Conservation (phyloP, 1,140 invertebrate genomes). For the Bradysia coprophila region DNA sequence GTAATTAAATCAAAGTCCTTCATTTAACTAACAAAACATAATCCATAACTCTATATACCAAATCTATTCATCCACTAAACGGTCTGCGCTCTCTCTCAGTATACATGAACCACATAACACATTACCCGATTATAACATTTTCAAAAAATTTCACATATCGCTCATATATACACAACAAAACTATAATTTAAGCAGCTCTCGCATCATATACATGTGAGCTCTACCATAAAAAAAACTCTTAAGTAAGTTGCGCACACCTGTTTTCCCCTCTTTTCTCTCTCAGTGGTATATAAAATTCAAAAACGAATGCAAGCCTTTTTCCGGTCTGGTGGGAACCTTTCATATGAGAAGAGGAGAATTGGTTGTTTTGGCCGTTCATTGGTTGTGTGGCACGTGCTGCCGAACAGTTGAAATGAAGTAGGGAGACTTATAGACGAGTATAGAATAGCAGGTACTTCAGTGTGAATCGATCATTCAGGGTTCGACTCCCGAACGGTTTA, state of each 20-base stretch:
- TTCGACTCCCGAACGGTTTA: not conserved
- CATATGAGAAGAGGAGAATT: slow-evolving; percentile 1
- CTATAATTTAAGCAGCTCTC: too few species aligned
- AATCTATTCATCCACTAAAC: too few species aligned
- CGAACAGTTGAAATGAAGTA: not conserved
- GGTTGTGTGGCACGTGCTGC: slow-evolving; percentile 1
- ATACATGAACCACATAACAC: too few species aligned
- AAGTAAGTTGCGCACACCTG: slow-evolving; percentile 1
- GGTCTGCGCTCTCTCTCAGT: too few species aligned
- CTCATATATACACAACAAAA: too few species aligned
- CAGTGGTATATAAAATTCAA: not conserved
- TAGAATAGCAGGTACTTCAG: slow-evolving; percentile 1
- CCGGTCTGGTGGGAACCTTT: not conserved
- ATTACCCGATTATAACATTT: too few species aligned
- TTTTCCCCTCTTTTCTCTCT: slow-evolving; percentile 1
- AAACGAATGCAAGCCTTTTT: not conserved
- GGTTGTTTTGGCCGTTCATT: not conserved
- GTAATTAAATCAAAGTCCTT: too few species aligned
- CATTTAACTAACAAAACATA: too few species aligned
- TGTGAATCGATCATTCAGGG: slow-evolving; percentile 2
- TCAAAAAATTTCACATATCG: too few species aligned
- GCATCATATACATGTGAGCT: too few species aligned
- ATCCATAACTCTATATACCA: too few species aligned
- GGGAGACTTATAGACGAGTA: not conserved
- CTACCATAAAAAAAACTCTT: too few species aligned